phyloP scores from a whole-genome alignment of 2,797 vertebrate species.

The Anas flavirostris region DNA sequence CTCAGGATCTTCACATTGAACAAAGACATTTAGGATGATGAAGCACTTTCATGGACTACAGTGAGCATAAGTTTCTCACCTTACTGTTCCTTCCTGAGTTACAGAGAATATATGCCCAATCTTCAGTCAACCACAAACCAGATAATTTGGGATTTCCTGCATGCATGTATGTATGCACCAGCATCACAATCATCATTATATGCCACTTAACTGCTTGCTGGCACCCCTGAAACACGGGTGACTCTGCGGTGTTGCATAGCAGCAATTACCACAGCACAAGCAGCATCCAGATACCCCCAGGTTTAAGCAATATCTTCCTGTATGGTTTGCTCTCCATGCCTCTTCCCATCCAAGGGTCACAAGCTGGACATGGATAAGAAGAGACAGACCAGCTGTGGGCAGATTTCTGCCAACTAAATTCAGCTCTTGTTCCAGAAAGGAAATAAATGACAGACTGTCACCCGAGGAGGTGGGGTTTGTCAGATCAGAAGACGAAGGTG shows the following conservation, averaged over 20 bases:
- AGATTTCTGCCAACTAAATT: background rate
- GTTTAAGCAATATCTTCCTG: background rate
- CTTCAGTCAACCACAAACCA: background rate
- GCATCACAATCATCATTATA: background rate
- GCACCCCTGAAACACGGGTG: background rate
- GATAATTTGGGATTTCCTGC: background rate
- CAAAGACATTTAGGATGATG: background rate
- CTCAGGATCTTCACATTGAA: background rate
- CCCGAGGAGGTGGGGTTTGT: rapidly evolving
- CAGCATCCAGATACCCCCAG: background rate
- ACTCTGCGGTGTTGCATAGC: background rate
- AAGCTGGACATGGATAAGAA: background rate
- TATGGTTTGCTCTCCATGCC: background rate
- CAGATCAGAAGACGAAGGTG: background rate
- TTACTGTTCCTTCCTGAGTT: background rate
- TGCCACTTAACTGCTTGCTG: background rate
- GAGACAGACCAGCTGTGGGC: background rate
- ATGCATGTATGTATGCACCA: background rate
- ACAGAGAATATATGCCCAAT: rapidly evolving
- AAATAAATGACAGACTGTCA: background rate
- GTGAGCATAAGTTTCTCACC: background rate
- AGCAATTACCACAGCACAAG: background rate
- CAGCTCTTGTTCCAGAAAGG: background rate
- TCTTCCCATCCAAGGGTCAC: background rate
- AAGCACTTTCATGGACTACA: background rate